Conservation (phyloP, 2,113 vertebrate genomes). For the Deroptyus accipitrinus region DNA sequence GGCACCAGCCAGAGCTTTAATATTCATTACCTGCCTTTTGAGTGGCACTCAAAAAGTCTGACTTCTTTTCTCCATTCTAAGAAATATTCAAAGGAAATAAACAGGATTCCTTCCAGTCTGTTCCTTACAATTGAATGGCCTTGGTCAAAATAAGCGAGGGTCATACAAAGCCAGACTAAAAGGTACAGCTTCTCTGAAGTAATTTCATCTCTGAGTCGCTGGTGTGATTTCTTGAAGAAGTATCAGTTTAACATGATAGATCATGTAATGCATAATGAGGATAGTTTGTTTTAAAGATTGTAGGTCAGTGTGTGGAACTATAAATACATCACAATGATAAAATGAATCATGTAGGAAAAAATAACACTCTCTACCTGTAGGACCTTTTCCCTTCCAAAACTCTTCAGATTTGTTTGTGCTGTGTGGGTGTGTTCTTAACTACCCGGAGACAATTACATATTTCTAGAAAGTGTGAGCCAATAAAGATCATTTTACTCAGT, state of each 20-base stretch:
- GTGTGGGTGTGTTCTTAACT: not conserved
- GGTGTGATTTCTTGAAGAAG: not conserved
- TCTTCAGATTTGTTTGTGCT: not conserved
- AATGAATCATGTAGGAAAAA: not conserved
- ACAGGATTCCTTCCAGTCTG: not conserved
- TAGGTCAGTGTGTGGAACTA: not conserved
- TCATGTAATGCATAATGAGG: not conserved
- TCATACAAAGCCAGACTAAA: not conserved
- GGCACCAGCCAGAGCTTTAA: not conserved
- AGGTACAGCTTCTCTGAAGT: not conserved
- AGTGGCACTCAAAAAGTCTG: not conserved
- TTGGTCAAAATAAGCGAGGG: not conserved
- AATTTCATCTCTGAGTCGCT: not conserved
- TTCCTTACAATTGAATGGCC: not conserved
- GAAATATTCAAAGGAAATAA: not conserved
- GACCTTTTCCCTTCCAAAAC: not conserved
- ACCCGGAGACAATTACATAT: not conserved
- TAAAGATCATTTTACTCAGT: not conserved
- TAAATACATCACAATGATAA: not conserved
- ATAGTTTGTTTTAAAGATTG: not conserved
- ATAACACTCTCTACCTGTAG: not conserved
- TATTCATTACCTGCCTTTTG: not conserved
- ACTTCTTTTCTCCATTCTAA: not conserved
- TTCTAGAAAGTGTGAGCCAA: not conserved
- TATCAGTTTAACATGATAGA: not conserved